Evolutionary conservation across 2,797 vertebrate genomes (phyloP).

Genomic region (Danionella dracula): DNA sequence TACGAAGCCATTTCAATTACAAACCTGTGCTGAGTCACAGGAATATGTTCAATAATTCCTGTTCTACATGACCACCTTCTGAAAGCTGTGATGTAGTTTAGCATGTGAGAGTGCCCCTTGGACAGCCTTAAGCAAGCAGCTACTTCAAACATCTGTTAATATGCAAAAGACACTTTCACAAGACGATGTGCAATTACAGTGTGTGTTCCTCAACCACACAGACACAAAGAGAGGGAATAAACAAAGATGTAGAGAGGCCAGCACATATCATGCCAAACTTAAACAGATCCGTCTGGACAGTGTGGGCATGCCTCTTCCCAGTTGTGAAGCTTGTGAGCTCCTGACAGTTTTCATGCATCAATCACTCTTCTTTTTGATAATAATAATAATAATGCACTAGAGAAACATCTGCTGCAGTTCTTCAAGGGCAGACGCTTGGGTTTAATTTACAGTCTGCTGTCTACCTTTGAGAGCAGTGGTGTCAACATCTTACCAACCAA

Average conservation of each 20-base stretch:
- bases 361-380: neutral
- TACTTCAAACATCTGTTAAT: neutral
- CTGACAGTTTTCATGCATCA: neutral
- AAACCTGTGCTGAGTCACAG: too few species aligned
- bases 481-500: too few species aligned
- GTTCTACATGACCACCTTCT: neutral
- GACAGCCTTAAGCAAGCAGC: neutral
- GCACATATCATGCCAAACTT: neutral
- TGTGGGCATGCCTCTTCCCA: neutral
- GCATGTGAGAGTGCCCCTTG: neutral
- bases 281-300: neutral
- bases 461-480: too few species aligned
- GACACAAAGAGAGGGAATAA: neutral
- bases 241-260: constrained; percentile 14
- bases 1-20: too few species aligned
- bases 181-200: neutral
- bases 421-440: neutral
- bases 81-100: neutral
- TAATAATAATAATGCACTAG: neutral
- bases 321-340: neutral
- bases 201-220: neutral
- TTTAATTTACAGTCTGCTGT: neutral
- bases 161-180: neutral
- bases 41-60: too few species aligned
- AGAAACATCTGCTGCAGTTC: neutral